phyloP scores from a whole-genome alignment of 2,113 vertebrate species.

The Sebastes schlegelii region DNA sequence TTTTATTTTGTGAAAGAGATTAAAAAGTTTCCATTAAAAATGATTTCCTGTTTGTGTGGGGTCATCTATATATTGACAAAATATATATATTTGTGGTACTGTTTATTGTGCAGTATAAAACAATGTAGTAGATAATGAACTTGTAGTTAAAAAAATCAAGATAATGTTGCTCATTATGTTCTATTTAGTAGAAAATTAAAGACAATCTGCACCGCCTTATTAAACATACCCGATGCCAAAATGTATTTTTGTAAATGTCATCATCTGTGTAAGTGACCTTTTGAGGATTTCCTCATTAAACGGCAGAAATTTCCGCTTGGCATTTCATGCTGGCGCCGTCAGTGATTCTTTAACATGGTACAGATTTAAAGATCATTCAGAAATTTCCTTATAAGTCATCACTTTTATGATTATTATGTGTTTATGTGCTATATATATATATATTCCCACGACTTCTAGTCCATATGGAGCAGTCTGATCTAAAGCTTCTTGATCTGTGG shows the following conservation, averaged over 20 bases:
- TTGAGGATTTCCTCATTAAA: constrained; percentile 49
- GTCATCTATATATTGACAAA: neutral
- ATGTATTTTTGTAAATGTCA: constrained; percentile 34
- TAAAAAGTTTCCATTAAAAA: neutral
- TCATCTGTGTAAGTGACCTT: constrained; percentile 34
- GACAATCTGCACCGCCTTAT: neutral
- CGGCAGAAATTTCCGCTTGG: constrained; percentile 20
- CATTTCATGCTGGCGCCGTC: constrained; percentile 16
- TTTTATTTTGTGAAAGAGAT: neutral
- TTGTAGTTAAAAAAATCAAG: neutral
- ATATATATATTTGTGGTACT: neutral
- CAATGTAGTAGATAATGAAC: neutral
- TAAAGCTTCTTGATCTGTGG: constrained; percentile 20
- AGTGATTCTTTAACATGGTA: neutral
- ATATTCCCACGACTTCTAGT: constrained; percentile 7
- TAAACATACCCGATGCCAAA: constrained; percentile 4
- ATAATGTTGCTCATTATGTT: neutral
- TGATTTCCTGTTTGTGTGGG: neutral
- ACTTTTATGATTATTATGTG: neutral
- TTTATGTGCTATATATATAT: neutral
- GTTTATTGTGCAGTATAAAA: neutral
- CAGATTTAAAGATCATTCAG: constrained; percentile 16
- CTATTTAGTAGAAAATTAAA: neutral
- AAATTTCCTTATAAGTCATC: neutral
- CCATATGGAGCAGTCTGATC: neutral